A percentile compares a stretch with the other conserved stretches of the same genome.
phyloP scores from a whole-genome alignment of 2,888 invertebrate species.

The Atethmia centrago region DNA sequence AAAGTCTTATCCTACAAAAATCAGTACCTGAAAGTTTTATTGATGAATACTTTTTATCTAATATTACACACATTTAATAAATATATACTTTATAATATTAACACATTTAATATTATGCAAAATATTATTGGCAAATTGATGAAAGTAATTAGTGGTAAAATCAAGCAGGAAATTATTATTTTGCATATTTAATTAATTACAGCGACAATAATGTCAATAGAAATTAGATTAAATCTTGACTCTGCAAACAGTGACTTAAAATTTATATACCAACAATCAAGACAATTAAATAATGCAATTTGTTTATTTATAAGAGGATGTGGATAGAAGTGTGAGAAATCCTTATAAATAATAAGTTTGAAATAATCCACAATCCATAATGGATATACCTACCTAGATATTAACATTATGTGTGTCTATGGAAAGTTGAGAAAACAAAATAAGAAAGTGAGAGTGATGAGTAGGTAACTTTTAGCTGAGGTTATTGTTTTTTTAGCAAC shows the following conservation, averaged over 20 bases:
- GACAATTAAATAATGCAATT: not conserved
- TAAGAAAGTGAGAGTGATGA: conserved; percentile 38
- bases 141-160: not conserved
- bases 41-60: not conserved
- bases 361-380: not conserved
- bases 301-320: not conserved
- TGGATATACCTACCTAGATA: not conserved
- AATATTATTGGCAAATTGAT: not conserved
- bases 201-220: not conserved
- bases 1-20: not conserved
- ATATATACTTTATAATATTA: too few species aligned
- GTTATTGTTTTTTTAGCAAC: conserved; percentile 24
- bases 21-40: not conserved
- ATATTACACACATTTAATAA: too few species aligned
- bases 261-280: not conserved
- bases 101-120: not conserved
- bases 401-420: not conserved
- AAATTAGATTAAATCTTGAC: not conserved
- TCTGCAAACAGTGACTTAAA: not conserved
- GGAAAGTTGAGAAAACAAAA: conserved; percentile 29
- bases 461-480: conserved; percentile 45
- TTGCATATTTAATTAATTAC: not conserved
- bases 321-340: not conserved
- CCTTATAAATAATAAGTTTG: not conserved
- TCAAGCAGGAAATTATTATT: not conserved